These are phyloP conservation scores for Rotaria sp. DNA, from an alignment of 2,888 invertebrate genomes.

Conservation along the genomic window DNA sequence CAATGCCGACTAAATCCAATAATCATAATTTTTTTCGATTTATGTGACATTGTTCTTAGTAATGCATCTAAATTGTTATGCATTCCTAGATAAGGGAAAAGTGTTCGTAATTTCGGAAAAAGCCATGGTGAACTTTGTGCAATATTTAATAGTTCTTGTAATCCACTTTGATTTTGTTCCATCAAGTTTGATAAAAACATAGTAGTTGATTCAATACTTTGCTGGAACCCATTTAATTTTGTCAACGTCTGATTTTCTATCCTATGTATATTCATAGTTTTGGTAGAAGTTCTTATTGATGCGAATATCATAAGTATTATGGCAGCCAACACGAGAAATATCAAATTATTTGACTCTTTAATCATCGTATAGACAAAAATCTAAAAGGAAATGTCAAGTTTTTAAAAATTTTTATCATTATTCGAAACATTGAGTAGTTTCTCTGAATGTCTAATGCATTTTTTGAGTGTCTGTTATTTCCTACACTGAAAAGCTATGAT, in stretches of 20 bases:
- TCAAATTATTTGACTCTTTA: neutral
- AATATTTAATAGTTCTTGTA: neutral
- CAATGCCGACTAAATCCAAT: neutral
- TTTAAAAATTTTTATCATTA: too few relatives aligned
- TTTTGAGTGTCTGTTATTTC: too few relatives aligned
- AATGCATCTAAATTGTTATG: neutral
- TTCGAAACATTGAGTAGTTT: too few relatives aligned
- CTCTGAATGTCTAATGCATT: too few relatives aligned
- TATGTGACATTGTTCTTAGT: neutral
- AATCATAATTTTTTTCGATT: neutral
- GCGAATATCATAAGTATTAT: neutral
- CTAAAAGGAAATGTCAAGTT: neutral
- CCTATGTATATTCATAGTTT: neutral
- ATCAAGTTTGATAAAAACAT: neutral
- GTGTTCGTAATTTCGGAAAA: neutral
- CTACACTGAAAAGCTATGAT: too few relatives aligned
- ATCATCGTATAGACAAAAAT: neutral
- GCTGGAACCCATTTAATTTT: neutral
- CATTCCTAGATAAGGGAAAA: neutral
- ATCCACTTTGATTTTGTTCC: neutral
- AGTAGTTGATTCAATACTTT: neutral
- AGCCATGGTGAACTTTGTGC: neutral
- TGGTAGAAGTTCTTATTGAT: neutral
- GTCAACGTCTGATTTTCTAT: neutral
- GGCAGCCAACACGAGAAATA: neutral